A percentile compares a stretch with the other conserved stretches of the same genome.
Evolutionary conservation across 1,140 invertebrate species (phyloP).

Genomic region (Panulirus ornatus): DNA sequence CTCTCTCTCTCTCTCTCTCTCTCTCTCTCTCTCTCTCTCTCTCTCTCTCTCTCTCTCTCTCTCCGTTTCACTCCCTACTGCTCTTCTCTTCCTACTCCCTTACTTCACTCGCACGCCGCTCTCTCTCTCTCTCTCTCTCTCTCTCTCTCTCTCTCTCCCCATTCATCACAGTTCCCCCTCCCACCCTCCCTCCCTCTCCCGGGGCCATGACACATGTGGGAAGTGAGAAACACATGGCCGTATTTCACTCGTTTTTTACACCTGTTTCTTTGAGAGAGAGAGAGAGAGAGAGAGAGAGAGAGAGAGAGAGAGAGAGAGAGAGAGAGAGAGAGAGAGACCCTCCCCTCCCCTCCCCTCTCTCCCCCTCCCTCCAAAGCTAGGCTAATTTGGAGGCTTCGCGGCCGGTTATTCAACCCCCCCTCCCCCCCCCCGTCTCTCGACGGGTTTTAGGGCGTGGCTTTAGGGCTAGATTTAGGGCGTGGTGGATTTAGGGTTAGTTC

Average conservation of each 20-base stretch:
- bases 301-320: too few relatives aligned
- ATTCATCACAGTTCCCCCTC: not conserved
- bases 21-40: not conserved
- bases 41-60: not conserved
- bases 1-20: not conserved
- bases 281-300: too few relatives aligned
- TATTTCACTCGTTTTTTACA: constrained; percentile 6
- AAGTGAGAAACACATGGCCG: not conserved
- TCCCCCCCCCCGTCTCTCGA: not conserved
- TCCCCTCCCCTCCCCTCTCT: not conserved
- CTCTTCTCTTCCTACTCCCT: not conserved
- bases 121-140: not conserved
- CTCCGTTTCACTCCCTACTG: not conserved
- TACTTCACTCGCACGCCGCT: not conserved
- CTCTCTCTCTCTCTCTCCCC: not conserved
- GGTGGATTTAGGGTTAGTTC: too few relatives aligned
- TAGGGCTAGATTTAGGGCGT: too few relatives aligned
- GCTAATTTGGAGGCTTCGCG: not conserved
- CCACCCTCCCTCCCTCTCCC: not conserved
- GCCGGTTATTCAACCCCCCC: not conserved
- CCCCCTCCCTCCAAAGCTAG: not conserved
- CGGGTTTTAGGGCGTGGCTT: too few relatives aligned
- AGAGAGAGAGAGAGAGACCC: too few relatives aligned
- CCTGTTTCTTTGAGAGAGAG: too few relatives aligned
- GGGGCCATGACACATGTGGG: not conserved